Evolutionary conservation across 2,113 vertebrate genomes (phyloP), one percentile per base, ranked within the genome.

Genomic region (Myxocyprinus asiaticus): DNA sequence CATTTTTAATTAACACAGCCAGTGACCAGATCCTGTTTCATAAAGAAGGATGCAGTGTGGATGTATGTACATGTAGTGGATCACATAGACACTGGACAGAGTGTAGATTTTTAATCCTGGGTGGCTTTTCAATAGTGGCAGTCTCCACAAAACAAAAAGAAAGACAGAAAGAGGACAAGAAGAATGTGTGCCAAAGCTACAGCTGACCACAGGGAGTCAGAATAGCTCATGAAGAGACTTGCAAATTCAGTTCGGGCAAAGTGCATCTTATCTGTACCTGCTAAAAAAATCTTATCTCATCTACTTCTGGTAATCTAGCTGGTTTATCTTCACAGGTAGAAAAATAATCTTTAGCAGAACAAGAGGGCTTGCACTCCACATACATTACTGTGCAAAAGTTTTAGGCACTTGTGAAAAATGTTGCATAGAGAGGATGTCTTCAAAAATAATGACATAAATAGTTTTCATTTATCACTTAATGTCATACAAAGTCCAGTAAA

Each of bases 261-360:
- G 45, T 50, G 59, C 17, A 71, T 71, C 22, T 56, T 70, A 64
- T 69, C 67, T 53, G 15, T 62, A 9, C 43, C 43, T 15, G 22
- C 77, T 62, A 70, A 78, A 44, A 22, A 2, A 17, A 78, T 7
- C 6, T 63, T 22, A 78, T 61, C 77, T 63, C 7, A 62, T 70
- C 67, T 70, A 53, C 58, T 59, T 69, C 22, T 33, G 22, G 22
- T 33, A 33, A 33, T 33, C 22, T 33, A 33, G 22, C 22, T 33
- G 22, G 22, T 62, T 59, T 9, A 74, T 74, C 58, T 50, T 48
- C 58, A 63, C 45, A 62, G 45, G 71, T n/a, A 9, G 45, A 45
- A 63, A 63, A 22, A 50, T 0, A 63, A 50, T 42, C 58, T 47
- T 74, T 62, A 14, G 17, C 58, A 17, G n/a, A 61, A 62, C 58